Percentiles rank a stretch among this genome's conserved stretches.
These are phyloP conservation scores for Dasypus novemcinctus DNA, from an alignment of 2,113 vertebrate species.

Conservation along the genomic window DNA sequence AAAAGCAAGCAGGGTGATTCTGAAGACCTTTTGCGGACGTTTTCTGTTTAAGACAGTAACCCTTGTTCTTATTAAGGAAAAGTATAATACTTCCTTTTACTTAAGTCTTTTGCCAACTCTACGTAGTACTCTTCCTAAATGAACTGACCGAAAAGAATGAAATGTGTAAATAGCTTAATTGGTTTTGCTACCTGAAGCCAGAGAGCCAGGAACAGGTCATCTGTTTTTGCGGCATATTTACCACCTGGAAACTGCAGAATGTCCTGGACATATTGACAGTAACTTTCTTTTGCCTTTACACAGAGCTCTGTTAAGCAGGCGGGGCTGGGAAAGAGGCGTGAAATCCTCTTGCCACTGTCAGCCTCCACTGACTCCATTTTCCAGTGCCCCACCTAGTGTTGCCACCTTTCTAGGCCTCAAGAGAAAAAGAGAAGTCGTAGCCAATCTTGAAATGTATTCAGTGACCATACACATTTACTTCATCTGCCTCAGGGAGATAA, in stretches of 20 bases:
- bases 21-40: not conserved
- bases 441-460: constrained; percentile 38
- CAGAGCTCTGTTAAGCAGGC: not conserved
- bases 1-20: not conserved
- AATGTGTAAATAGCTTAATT: not conserved
- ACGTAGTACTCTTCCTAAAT: not conserved
- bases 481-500: constrained; percentile 33
- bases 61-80: not conserved
- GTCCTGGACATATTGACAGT: not conserved
- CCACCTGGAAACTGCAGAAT: not conserved
- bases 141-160: not conserved
- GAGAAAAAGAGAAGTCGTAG: not conserved
- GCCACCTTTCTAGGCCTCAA: not conserved
- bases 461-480: not conserved
- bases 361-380: not conserved
- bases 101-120: not conserved
- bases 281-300: not conserved
- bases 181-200: not conserved
- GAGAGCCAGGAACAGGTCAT: not conserved
- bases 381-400: not conserved
- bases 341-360: not conserved
- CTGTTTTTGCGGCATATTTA: not conserved
- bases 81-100: not conserved
- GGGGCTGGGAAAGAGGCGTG: not conserved
- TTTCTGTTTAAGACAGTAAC: not conserved